Percentiles rank a stretch among this genome's conserved stretches.
Conservation (phyloP, 2,113 vertebrate genomes). For the Tor tambroides region DNA sequence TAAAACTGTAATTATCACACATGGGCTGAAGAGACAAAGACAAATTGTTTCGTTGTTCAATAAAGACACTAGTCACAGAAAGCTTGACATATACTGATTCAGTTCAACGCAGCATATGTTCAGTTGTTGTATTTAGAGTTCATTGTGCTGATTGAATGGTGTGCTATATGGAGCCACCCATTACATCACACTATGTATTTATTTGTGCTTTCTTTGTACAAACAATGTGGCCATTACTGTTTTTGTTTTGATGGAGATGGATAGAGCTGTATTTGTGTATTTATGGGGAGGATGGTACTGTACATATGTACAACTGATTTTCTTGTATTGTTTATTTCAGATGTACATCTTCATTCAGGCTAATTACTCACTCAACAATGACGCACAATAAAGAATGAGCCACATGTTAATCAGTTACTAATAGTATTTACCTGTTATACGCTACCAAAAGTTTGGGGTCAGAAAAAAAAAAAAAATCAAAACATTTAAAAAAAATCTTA, state of each 20-base stretch:
- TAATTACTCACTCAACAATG: neutral
- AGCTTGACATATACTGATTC: neutral
- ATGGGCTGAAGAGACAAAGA: neutral
- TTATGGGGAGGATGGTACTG: slow-evolving; percentile 11
- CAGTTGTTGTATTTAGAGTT: slow-evolving; percentile 10
- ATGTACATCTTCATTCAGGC: neutral
- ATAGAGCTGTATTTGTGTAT: neutral
- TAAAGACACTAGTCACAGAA: slow-evolving; percentile 20
- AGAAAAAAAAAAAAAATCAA: neutral
- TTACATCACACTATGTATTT: neutral
- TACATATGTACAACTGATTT: slow-evolving; percentile 3
- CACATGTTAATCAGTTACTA: neutral
- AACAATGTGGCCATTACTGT: neutral
- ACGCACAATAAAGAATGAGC: neutral
- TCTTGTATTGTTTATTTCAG: neutral
- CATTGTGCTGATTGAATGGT: neutral
- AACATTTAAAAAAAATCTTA: neutral
- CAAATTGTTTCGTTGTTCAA: neutral
- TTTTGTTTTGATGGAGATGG: neutral
- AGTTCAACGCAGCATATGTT: neutral
- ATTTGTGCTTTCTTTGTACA: neutral
- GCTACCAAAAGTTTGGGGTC: neutral
- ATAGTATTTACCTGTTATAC: neutral
- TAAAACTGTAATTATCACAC: neutral
- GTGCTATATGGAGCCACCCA: slow-evolving; percentile 1